These are phyloP conservation scores for Hippasteria phrygiana DNA, from an alignment of 53 echinoderm and acorn worm species.

Conservation along the genomic window DNA sequence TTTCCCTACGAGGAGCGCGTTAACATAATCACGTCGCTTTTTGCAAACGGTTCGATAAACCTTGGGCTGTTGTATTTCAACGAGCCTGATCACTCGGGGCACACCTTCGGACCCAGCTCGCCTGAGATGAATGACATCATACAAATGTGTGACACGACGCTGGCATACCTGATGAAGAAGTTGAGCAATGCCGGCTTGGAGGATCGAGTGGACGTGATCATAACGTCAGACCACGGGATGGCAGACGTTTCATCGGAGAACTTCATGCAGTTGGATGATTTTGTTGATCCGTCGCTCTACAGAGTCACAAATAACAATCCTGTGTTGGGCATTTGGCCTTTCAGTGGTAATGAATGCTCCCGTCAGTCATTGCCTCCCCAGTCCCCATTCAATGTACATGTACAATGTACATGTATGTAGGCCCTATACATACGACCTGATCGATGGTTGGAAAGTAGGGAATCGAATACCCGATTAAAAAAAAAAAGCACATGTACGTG, in stretches of 20 bases:
- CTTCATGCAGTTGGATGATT: constrained; percentile 71
- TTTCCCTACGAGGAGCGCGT: constrained; percentile 66
- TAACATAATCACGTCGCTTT: constrained; percentile 75
- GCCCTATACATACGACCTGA: too few relatives aligned
- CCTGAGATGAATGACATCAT: constrained; percentile 60
- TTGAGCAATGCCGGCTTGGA: constrained; percentile 68
- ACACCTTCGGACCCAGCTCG: constrained; percentile 80
- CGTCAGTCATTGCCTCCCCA: not conserved
- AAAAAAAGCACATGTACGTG: too few relatives aligned
- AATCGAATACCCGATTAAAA: too few relatives aligned
- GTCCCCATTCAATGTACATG: not conserved
- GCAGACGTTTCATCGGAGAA: constrained; percentile 39
- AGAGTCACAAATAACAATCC: constrained; percentile 74
- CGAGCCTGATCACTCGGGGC: constrained; percentile 95
- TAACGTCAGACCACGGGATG: constrained; percentile 95
- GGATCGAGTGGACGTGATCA: constrained; percentile 75
- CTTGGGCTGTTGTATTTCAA: constrained; percentile 90
- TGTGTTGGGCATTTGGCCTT: constrained; percentile 83
- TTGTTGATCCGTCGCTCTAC: constrained; percentile 68
- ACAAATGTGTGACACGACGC: constrained; percentile 70
- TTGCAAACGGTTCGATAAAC: constrained; percentile 74
- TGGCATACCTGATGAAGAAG: constrained; percentile 76
- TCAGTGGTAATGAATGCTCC: constrained; percentile 68
- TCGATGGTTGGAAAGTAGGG: too few relatives aligned
- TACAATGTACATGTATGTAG: too few relatives aligned